phyloP scores from a whole-genome alignment of 2,113 vertebrate species.

The Gambusia holbrooki region DNA sequence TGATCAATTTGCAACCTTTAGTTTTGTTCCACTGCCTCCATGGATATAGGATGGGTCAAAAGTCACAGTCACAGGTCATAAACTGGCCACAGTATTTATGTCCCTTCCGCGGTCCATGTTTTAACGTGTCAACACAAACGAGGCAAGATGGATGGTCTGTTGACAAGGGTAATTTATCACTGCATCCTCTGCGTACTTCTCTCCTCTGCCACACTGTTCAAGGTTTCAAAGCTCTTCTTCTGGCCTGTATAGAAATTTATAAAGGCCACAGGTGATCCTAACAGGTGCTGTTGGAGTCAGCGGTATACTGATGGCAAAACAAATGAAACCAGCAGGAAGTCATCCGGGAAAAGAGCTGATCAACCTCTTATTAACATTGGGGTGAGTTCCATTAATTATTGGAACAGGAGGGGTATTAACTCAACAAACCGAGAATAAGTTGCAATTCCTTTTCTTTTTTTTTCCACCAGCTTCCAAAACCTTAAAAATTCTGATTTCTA shows the following conservation, averaged over 20 bases:
- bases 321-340: slow-evolving; percentile 22
- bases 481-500: neutral
- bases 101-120: slow-evolving; percentile 35
- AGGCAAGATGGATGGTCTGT: slow-evolving; percentile 68
- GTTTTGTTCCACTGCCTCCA: neutral
- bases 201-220: slow-evolving; percentile 45
- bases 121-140: slow-evolving; percentile 70
- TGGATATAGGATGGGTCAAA: slow-evolving; percentile 30
- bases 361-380: slow-evolving; percentile 60
- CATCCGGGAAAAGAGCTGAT: slow-evolving; percentile 49
- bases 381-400: slow-evolving; percentile 57
- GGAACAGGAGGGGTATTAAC: neutral
- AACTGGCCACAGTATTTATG: slow-evolving; percentile 70
- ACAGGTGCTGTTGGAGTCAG: slow-evolving; percentile 10
- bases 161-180: slow-evolving; percentile 70
- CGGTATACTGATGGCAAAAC: slow-evolving; percentile 52
- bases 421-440: neutral
- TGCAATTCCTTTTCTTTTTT: neutral
- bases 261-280: slow-evolving; percentile 50
- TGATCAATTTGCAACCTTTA: neutral
- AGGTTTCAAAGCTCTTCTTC: slow-evolving; percentile 56
- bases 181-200: slow-evolving; percentile 31
- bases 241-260: slow-evolving; percentile 38
- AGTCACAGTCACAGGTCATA: slow-evolving; percentile 56
- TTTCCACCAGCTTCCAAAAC: neutral